Base-by-base conservation (phyloP, 2,797 vertebrate genomes). In the Champsocephalus esox region DNA sequence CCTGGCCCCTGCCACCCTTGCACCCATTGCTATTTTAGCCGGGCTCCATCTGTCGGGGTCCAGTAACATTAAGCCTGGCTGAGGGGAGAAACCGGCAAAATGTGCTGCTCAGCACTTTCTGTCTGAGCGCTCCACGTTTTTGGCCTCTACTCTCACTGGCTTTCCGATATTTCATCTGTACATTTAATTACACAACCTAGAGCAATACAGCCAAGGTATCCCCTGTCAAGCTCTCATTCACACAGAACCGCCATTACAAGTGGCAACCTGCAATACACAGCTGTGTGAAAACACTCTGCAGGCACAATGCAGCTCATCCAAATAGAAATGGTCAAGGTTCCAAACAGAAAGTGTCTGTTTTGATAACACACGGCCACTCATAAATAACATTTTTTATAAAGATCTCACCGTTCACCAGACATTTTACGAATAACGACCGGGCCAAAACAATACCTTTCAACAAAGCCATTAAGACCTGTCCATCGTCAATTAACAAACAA, bases 161-260 rank as follows among this genome's bases (percentile, higher is more conserved):
- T 75, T 89, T 91, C 89, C 73, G 85, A 92, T 92, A 93, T 93
- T 94, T 91, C 90, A 93, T 95, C 91, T 88, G 87, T 90, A 91
- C 93, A 94, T 91, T 92, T 94, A 94, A 95, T 94, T 93, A 93
- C 89, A 87, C 83, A 85, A 90, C 79, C 83, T 59, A 72, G 77
- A 88, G 92, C 85, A 67, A 85, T 75, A 77, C 77, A 58, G 89
- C 80, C 82, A 63, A 86, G 81, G 82, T 90, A 91, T 90, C 89
- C 86, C 70, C 82, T 89, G 90, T 92, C 91, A 89, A 91, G 75
- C 89, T 89, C 88, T 92, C 92, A 92, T 92, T 92, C 92, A 92
- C 84, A 75, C 63, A 69, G 58, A 81, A 71, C 80, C 13, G 55
- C 38, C 70, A 81, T 88, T 83, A 72, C 52, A 78, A 83, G 75